Base-by-base conservation (phyloP, 2,888 invertebrate genomes). In the Xestia xanthographa region DNA sequence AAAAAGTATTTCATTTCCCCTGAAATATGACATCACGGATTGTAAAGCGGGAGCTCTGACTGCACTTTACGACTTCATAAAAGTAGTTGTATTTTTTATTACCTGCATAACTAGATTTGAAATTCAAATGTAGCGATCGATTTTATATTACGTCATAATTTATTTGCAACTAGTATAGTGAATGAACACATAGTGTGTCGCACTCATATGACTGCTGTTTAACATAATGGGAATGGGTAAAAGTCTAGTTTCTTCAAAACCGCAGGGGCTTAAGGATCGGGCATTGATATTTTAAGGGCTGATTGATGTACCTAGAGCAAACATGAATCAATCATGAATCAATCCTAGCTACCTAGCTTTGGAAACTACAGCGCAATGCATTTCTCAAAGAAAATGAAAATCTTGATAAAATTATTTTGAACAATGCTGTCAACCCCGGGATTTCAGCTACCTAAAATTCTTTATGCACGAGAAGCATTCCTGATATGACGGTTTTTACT, bases 51-150 rank as follows among this genome's bases (percentile, higher is more conserved):
- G 77, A 81, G 87, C 53, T 62, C 72, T 71, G 66, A 69, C 83
- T 85, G 82, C 78, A 84, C 77, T 87, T 89, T 86, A 88, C 70
- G 88, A 84, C 72, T 65, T 71, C 77, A 79, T 87, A 87, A 89
- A 87, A 87, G 81, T 88, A 84, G 75, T 82, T 75, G 43, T 75
- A 75, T 72, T 69, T 87, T 87, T 88, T 87, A 89, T 86, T 77
- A 81, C 75, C 77, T 82, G 79, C 77, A 83, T 78, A 82, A 74
- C 76, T 65, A 69, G 56, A 79, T 88, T 75, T 80, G 56, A 75
- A 80, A 82, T 86, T 84, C 76, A 80, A 75, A 85, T 77, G 65
- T 60, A 56, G 43, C 17, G 11, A 79, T 80, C 45, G 65, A 60
- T 74, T 72, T 70, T 72, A 56, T 69, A 80, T 53, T 17, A 45